Conservation (phyloP, 2,888 invertebrate species). For the Rosalia funebris region DNA sequence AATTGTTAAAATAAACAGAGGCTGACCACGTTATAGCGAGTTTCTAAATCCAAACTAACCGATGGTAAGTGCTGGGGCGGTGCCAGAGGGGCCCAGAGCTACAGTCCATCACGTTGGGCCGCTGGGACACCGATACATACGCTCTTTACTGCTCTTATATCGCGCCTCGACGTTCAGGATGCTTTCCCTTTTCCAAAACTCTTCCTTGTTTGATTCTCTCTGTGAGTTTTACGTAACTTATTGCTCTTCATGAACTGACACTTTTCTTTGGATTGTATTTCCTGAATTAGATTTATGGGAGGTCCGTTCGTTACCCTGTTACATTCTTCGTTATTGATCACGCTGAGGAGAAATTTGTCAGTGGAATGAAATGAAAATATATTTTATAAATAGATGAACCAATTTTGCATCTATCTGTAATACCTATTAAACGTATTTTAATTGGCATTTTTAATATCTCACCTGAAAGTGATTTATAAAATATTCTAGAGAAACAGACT, state of each 20-base stretch:
- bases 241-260: constrained; percentile 49
- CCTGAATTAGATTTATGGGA: constrained; percentile 34
- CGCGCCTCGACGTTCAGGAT: constrained; percentile 36
- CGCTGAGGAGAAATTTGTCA: background rate
- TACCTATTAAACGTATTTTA: background rate
- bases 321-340: constrained; percentile 15
- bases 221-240: constrained; percentile 53
- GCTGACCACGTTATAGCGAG: constrained; percentile 54
- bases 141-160: constrained; percentile 53
- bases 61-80: constrained; percentile 55
- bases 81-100: constrained; percentile 50
- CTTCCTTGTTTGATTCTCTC: constrained; percentile 41
- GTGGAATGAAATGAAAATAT: background rate
- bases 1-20: constrained; percentile 58
- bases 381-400: background rate
- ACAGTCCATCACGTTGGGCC: constrained; percentile 57
- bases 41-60: constrained; percentile 59
- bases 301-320: constrained; percentile 24
- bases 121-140: constrained; percentile 49
- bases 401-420: background rate
- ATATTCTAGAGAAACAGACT: background rate
- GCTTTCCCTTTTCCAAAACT: constrained; percentile 50
- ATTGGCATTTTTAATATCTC: background rate
- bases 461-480: background rate
- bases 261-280: constrained; percentile 38